A percentile compares a stretch with the other conserved stretches of the same genome.
Conservation (phyloP, 2,113 vertebrate genomes). For the Hassar affinis region DNA sequence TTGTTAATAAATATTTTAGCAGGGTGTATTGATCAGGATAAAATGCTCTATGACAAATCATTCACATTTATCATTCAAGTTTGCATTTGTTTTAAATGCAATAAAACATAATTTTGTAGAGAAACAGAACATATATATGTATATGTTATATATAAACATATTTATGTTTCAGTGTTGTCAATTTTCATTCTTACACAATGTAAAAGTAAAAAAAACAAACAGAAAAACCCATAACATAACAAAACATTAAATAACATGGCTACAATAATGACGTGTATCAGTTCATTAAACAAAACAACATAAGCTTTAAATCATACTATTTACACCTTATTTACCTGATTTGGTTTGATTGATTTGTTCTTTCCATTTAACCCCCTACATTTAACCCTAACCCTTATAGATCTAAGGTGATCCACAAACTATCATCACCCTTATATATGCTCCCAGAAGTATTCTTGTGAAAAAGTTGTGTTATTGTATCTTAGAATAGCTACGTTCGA, state of each 20-base stretch:
- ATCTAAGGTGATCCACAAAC: no score
- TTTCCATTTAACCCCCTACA: no score
- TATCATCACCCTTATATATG: no score
- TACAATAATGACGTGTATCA: not conserved
- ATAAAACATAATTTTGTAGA: not conserved
- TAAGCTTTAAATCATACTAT: no score
- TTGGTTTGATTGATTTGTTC: no score
- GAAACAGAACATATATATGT: not conserved
- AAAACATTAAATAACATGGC: not conserved
- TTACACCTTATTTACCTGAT: no score
- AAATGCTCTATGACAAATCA: not conserved
- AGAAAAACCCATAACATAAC: not conserved
- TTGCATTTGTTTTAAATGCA: not conserved
- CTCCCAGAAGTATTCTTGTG: no score
- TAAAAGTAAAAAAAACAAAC: not conserved
- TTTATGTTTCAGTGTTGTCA: not conserved
- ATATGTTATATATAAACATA: not conserved
- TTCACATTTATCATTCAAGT: no score
- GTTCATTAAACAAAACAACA: not conserved
- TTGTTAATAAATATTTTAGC: not conserved
- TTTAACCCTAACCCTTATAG: no score
- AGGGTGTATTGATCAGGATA: not conserved
- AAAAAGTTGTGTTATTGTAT: no score
- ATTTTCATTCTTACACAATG: not conserved
- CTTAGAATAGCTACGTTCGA: no score